Base-by-base conservation (phyloP, 2,888 invertebrate species). In the Habroteleia sp. region DNA sequence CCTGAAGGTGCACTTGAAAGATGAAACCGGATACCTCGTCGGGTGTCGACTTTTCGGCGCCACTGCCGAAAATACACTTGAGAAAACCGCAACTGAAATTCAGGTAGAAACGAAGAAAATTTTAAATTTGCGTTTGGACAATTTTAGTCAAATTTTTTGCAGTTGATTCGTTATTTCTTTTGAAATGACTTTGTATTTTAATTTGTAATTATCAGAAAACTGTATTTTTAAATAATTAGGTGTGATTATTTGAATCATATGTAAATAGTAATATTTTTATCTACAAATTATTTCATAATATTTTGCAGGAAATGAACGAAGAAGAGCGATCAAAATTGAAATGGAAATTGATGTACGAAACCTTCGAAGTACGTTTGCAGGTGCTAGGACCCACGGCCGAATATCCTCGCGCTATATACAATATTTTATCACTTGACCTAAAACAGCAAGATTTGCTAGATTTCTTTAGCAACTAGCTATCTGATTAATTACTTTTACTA, bases 21-120 rank as follows among this genome's bases (percentile, higher is more conserved):
- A 88, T 35, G 79, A 84, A 4, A 86, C 88, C 0, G 88, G 88
- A 16, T 87, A 87, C 74, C 80, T 88, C 0, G 83, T 88, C n/a
- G 88, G 87, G 5, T 88, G 88, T 60, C 80, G 83, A 73, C 74
- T 88, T 46, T 80, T 72, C 37, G 87, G 85, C 14, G 20, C 77
- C 3, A 78, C 78, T 0, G 88, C 87, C 1, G 88, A 88, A 77
- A 74, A 79, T 11, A 81, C 81, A 13, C 60, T 88, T 4, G 80
- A 80, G 5, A 84, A 82, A 35, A 82, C 80, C 33, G 81, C 81
- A 7, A 58, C 74, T 3, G 79, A 84, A 56, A 81, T 87, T 41
- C 81, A 81, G 77, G 88, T n/a, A n/a, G n/a, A n/a, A n/a, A n/a
- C n/a, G n/a, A n/a, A n/a, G n/a, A n/a, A n/a, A n/a, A n/a, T n/a